Evolutionary conservation across 2,888 invertebrate species (phyloP), one percentile per base, ranked within the genome.

Genomic region (Eristalis intricaria): DNA sequence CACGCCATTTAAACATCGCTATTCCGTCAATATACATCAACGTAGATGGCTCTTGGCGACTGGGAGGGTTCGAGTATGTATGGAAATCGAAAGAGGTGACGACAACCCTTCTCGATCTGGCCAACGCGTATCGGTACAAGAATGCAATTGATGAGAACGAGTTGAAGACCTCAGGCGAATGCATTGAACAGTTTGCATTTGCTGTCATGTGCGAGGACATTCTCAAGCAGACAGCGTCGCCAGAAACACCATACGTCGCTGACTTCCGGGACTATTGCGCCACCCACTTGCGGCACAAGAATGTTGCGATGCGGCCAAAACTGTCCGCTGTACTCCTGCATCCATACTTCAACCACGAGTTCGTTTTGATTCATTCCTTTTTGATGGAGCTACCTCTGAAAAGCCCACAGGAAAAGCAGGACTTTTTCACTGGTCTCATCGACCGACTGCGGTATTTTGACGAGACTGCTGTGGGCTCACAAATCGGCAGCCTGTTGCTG

Each of bases 1-100:
- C 96, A 86, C 96, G 97, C 8, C 98, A 98, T 92, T 97, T 98
- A 89, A 98, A 98, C 93, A 94, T 98, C 8, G 96, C 97, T 91
- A 93, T 95, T 89, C 95, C 96, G 88, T 96, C 97, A 4, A 94
- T 98, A 84, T 98, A 97, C 93, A 95, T 98, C 8, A 96, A 96
- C 32, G 95, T 95, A 19, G 97, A 97, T 93, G 97, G 98, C 0
- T 95, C 95, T 80, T 98, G 98, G 98, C 97, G 97, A 91, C 94
- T 98, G 38, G 97, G 97, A 13, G 97, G 97, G 4, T 94, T 98
- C 90, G 98, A 98, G 92, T 97, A 96, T 91, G 94, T 97, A 13
- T 96, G 96, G 92, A 94, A 95, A 89, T 95, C 95, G 89, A 94
- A 93, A 79, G 96, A 97, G 88, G 92, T 97, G 19, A 96, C 95